Conservation (phyloP, 2,113 vertebrate species). For the Aptenodytes forsteri region DNA sequence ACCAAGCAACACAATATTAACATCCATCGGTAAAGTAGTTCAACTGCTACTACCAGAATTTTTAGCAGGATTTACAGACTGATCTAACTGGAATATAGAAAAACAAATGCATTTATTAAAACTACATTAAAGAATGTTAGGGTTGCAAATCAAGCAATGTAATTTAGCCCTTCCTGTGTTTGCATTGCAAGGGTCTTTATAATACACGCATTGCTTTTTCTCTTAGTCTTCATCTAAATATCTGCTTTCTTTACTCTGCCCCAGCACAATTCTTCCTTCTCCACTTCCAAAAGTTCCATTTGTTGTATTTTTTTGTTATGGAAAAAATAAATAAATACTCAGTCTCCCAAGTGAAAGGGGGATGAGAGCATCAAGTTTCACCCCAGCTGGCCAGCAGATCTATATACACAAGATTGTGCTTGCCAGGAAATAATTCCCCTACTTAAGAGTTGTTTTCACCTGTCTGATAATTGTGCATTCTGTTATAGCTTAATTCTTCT, state of each 20-base stretch:
- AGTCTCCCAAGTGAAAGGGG: background rate
- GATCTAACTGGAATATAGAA: background rate
- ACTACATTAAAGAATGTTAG: background rate
- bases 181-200: background rate
- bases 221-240: background rate
- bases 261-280: background rate
- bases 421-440: background rate
- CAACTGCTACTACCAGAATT: background rate
- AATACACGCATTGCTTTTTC: background rate
- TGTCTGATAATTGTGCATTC: background rate
- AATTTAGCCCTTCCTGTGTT: background rate
- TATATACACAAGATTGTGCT: rapidly evolving
- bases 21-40: background rate
- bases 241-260: background rate
- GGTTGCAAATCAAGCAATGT: background rate
- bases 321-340: background rate
- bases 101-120: background rate
- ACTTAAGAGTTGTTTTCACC: background rate
- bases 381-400: background rate
- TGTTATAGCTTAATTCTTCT: background rate
- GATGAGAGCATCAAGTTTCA: background rate
- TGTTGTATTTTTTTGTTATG: background rate
- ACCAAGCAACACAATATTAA: background rate
- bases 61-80: background rate
- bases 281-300: background rate